Evolutionary conservation across 1,140 invertebrate species (phyloP), one percentile per base, ranked within the genome.

Genomic region (Tyrophagus putrescentiae): DNA sequence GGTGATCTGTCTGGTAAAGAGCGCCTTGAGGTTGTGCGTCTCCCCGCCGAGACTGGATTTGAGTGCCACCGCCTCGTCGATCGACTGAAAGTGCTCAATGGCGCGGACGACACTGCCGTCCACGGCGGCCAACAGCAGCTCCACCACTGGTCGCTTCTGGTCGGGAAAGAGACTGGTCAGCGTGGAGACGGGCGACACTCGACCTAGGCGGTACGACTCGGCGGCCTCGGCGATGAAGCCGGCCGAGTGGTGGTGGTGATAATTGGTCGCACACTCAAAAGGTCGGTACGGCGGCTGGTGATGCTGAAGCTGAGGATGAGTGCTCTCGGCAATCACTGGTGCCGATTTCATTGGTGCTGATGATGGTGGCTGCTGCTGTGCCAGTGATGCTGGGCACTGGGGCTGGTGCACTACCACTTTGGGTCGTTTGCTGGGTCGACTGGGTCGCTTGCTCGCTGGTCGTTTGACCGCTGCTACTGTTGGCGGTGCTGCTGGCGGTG

Each of bases 151-250:
- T 13, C 84, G 77, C 32, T 76, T 71, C 69, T 94, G 92, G 45
- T 83, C 82, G 0, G 89, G 89, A 71, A 94, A 95, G 4, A 94
- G 73, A 45, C 85, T 80, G 4, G 81, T 77, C 33, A 94, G 72
- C 72, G 92, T 89, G 64, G 93, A 87, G 32, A 94, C 73, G 0
- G 83, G 83, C 4, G 77, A 76, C 34, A 82, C 76, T 23, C 72
- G 68, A 23, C 73, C 72, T 9, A 63, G 62, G 41, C 66, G 32
- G 34, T 63, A 66, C 41, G 64, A 62, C 0, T 50, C 41, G 23
- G 63, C 62, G n/a, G 4, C 52, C 21, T 39, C 48, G 25, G 25
- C 41, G 13, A 31, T 23, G 6, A 56, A 18, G 28, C n/a, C 0
- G 28, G 42, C 39, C 25, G 4, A 7, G 21, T 54, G 16, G 48